These are phyloP conservation scores for Julus scanicus DNA, from an alignment of 2,888 invertebrate genomes.

Conservation along the genomic window DNA sequence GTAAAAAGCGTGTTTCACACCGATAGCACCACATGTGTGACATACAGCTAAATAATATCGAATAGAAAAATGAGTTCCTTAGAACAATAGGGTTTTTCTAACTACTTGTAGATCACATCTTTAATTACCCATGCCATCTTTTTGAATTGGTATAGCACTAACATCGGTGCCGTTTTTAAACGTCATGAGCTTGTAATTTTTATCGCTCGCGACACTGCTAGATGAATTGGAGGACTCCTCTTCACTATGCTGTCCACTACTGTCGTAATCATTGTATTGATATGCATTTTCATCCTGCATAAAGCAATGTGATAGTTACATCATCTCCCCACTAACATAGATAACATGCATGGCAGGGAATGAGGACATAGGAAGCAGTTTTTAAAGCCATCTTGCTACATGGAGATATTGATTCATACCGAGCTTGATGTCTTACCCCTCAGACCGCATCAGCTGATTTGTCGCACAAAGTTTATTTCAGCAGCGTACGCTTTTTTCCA, in stretches of 20 bases:
- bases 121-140: slow-evolving; percentile 87
- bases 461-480: too few relatives aligned
- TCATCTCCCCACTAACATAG: too few relatives aligned
- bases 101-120: too few relatives aligned
- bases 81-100: too few relatives aligned
- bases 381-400: too few relatives aligned
- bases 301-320: not conserved
- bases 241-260: slow-evolving; percentile 51
- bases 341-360: too few relatives aligned
- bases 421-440: too few relatives aligned
- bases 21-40: slow-evolving; percentile 85
- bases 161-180: slow-evolving; percentile 84
- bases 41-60: slow-evolving; percentile 74
- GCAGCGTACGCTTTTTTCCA: too few relatives aligned
- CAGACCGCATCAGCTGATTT: too few relatives aligned
- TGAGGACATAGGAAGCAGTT: too few relatives aligned
- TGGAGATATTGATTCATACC: too few relatives aligned
- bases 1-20: slow-evolving; percentile 87
- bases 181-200: slow-evolving; percentile 62
- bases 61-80: not conserved
- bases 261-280: slow-evolving; percentile 48
- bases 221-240: slow-evolving; percentile 7
- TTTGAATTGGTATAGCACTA: slow-evolving; percentile 86
- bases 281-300: slow-evolving; percentile 48
- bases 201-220: slow-evolving; percentile 1